Evolutionary conservation across 2,113 vertebrate genomes (phyloP).

Genomic region (Seriola rivoliana): DNA sequence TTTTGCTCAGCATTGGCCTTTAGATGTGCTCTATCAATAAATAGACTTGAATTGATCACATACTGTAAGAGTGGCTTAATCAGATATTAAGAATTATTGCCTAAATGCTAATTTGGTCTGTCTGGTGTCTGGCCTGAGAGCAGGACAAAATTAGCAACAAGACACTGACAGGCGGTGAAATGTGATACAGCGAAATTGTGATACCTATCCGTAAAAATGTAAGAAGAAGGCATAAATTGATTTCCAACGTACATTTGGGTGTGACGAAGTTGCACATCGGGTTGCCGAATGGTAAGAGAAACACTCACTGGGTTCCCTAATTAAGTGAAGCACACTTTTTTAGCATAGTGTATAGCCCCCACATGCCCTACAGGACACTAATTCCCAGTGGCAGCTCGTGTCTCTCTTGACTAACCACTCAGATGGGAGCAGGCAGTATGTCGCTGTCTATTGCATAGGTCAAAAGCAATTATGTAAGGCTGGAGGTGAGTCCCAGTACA

Average conservation of each 20-base stretch:
- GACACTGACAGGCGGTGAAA: constrained; percentile 32
- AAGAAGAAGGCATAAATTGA: constrained; percentile 5
- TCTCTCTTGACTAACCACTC: constrained; percentile 60
- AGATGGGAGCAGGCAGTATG: constrained; percentile 46
- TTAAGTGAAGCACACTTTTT: constrained; percentile 51
- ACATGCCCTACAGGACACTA: constrained; percentile 42
- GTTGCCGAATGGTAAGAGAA: constrained; percentile 15
- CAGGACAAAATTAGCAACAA: constrained; percentile 22
- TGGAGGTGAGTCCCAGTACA: constrained; percentile 68
- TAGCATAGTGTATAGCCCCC: constrained; percentile 18
- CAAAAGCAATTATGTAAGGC: constrained; percentile 76
- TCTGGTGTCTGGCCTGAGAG: background rate
- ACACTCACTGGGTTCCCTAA: constrained; percentile 33
- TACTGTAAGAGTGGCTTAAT: background rate
- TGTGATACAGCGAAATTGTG: constrained; percentile 47
- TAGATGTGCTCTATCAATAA: background rate
- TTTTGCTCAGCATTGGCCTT: background rate
- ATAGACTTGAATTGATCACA: rapidly evolving
- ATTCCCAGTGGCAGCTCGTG: constrained; percentile 57
- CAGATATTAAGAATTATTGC: background rate
- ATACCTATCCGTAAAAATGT: constrained; percentile 20
- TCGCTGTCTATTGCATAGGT: constrained; percentile 64
- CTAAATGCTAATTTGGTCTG: background rate
- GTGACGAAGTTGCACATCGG: constrained; percentile 32
- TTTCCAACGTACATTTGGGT: background rate